Evolutionary conservation across 2,888 invertebrate species (phyloP).

Genomic region (Hyposoter dolosus): DNA sequence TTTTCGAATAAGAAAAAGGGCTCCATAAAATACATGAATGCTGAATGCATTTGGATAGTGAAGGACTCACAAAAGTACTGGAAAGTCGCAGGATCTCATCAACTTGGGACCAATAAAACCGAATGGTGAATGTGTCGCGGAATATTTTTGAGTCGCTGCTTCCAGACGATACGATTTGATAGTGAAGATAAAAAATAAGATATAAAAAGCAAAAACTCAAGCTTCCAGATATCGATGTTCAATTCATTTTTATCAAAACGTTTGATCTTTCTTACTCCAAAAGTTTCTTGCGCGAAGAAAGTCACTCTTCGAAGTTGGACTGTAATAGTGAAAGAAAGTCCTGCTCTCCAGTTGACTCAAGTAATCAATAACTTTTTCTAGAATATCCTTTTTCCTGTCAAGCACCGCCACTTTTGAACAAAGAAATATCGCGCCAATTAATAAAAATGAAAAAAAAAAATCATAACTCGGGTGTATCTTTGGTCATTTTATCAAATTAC

Average conservation of each 20-base stretch:
- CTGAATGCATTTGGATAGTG: conserved; percentile 11
- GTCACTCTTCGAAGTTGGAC: background rate
- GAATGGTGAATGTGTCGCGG: conserved; percentile 65
- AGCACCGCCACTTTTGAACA: background rate
- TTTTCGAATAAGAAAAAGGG: background rate
- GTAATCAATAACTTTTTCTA: background rate
- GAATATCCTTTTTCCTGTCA: background rate
- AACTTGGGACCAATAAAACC: conserved; percentile 70
- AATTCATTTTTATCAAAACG: background rate
- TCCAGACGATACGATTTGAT: background rate
- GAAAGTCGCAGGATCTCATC: conserved; percentile 48
- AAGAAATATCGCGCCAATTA: background rate
- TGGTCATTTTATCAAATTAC: background rate
- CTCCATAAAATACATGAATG: conserved; percentile 7
- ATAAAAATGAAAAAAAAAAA: background rate
- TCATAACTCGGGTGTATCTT: background rate
- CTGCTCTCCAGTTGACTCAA: background rate
- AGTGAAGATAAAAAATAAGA: background rate
- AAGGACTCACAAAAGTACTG: background rate
- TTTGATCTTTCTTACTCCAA: background rate
- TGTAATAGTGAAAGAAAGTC: background rate
- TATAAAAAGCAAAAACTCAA: background rate
- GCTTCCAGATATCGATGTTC: background rate
- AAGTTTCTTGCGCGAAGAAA: background rate
- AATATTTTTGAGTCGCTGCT: background rate